Base-by-base conservation (phyloP, 2,113 vertebrate species). In the Gobiocypris rarus region DNA sequence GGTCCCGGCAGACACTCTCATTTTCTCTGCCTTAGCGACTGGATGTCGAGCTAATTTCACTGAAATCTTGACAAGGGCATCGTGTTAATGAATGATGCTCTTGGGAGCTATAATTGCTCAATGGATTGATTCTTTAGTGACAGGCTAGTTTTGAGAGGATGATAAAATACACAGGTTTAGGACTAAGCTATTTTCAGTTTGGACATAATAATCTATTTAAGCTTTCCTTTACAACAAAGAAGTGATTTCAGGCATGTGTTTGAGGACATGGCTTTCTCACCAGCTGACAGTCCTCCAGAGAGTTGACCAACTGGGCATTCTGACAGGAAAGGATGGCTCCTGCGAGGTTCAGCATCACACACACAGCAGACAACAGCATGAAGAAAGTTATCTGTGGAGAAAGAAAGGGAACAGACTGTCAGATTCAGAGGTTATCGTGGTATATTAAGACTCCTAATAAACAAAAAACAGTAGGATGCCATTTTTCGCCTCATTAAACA, bases 261-360 rank as follows among this genome's bases (percentile, higher is more conserved):
- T 75, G 17, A 26, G 24, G 28, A 61, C 17, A 77, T 54, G 59
- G 85, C 71, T 85, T 89, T 96, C 98, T 97, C 93, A 99, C 98
- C 97, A 99, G 87, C 90, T 99, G 97, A 94, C 98, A 99, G 90
- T 96, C 96, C 93, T 97, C 95, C 88, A 99, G 93, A 24, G 97
- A 97, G 90, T 92, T 96, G 88, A 99, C 97, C 73, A 99, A 95
- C 93, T 99, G 97, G 91, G 98, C 97, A 0, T 99, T 99, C 93
- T 99, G 98, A 91, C 98, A 99, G 89, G 98, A 99, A 43, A 99
- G 96, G 86, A 99, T 99, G 84, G 98, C 99, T 31, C 98, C 98
- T 0, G 98, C 98, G 93, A 99, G 92, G 92, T 98, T 99, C 89
- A 99, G 94, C 97, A 99, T 99, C 86, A 99, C 98, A 3, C 98